Conservation (phyloP, 2,113 vertebrate genomes). For the Copsychus sechellarum region DNA sequence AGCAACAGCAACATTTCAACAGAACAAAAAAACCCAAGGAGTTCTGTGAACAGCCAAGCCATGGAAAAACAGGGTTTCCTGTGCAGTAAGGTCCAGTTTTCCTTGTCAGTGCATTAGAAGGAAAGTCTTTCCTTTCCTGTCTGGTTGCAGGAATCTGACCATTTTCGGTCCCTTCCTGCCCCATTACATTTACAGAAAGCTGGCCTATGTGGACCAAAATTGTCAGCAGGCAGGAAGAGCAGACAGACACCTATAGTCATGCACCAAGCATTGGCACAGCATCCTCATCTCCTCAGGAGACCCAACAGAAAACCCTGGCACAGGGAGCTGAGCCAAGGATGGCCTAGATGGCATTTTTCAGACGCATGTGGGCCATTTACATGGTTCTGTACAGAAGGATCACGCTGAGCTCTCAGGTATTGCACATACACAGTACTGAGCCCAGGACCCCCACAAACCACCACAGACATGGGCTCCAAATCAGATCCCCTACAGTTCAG, state of each 20-base stretch:
- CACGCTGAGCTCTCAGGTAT: neutral
- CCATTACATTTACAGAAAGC: neutral
- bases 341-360: neutral
- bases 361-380: too few species aligned
- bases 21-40: neutral
- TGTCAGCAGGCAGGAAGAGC: neutral
- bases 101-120: neutral
- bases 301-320: neutral
- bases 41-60: neutral
- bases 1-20: neutral
- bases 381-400: too few species aligned
- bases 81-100: neutral
- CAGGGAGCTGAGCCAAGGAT: neutral
- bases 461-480: neutral
- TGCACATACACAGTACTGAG: fast-evolving
- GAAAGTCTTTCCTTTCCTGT: neutral
- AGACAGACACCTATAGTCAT: neutral
- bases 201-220: neutral
- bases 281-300: neutral
- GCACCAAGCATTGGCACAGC: neutral
- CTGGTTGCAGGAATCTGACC: neutral
- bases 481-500: neutral
- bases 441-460: neutral
- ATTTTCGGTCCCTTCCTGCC: neutral
- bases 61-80: fast-evolving